phyloP scores from a whole-genome alignment of 2,888 invertebrate species.

The Nasonia oneida region DNA sequence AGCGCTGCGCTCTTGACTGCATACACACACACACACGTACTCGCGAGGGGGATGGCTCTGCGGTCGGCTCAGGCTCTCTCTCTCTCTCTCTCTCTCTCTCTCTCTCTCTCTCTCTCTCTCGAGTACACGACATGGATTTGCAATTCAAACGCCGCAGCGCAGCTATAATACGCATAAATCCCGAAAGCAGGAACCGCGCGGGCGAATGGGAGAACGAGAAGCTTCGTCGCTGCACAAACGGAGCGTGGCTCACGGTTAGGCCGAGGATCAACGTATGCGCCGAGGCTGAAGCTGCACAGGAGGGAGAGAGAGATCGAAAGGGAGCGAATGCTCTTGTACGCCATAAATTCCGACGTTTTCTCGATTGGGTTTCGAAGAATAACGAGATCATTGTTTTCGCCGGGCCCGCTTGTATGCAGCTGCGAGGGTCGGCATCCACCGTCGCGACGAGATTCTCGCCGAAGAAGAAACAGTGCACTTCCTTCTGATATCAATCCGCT shows the following conservation, averaged over 20 bases:
- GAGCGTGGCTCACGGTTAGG: slow-evolving; percentile 40
- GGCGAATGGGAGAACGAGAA: slow-evolving; percentile 30
- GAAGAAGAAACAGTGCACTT: slow-evolving; percentile 44
- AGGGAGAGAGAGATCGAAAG: slow-evolving; percentile 60
- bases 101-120: neutral
- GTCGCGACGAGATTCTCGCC: slow-evolving; percentile 42
- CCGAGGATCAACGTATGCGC: slow-evolving; percentile 19
- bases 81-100: neutral
- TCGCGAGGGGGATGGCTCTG: slow-evolving; percentile 25
- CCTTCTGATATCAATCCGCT: slow-evolving; percentile 46
- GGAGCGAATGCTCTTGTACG: slow-evolving; percentile 62
- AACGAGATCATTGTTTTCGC: slow-evolving; percentile 73
- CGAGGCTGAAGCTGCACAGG: slow-evolving; percentile 36
- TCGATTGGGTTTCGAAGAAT: slow-evolving; percentile 69
- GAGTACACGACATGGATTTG: slow-evolving; percentile 67
- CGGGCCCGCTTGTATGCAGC: neutral
- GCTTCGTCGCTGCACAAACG: slow-evolving; percentile 31
- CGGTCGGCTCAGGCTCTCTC: slow-evolving; percentile 43
- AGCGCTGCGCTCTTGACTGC: slow-evolving; percentile 19
- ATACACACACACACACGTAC: neutral
- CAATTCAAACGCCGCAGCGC: slow-evolving; percentile 73
- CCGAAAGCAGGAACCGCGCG: slow-evolving; percentile 65
- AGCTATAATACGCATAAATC: slow-evolving; percentile 73
- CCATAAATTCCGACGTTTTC: slow-evolving; percentile 67
- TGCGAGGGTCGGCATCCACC: neutral